A percentile compares a stretch with the other conserved stretches of the same genome.
Evolutionary conservation across 35 echinoderm and acorn worm species (phyloP).

Genomic region (Heliocidaris erythrogramma): DNA sequence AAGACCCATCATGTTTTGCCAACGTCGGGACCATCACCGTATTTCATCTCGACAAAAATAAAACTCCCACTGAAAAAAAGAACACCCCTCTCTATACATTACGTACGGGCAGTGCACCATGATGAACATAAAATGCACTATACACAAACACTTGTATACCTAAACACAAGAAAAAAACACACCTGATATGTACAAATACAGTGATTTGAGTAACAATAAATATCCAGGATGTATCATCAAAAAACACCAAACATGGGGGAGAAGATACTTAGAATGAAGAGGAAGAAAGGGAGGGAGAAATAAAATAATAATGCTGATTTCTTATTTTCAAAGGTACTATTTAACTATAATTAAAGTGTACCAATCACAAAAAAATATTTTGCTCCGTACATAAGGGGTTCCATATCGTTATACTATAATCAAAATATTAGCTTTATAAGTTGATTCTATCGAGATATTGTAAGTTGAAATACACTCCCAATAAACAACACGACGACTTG

Average conservation of each 20-base stretch:
- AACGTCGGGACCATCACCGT: background rate
- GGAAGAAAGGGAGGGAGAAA: background rate
- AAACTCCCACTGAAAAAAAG: background rate
- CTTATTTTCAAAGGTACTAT: background rate
- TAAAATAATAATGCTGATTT: background rate
- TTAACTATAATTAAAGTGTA: background rate
- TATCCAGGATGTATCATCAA: background rate
- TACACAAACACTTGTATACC: slow-evolving; percentile 33
- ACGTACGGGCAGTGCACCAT: slow-evolving; percentile 24
- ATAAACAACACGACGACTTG: too few species aligned
- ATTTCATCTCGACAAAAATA: background rate
- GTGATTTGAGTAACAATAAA: slow-evolving; percentile 39
- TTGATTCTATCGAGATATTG: too few species aligned
- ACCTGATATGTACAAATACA: slow-evolving; percentile 32
- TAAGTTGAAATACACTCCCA: too few species aligned
- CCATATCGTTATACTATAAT: too few species aligned
- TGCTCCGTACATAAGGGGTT: too few species aligned
- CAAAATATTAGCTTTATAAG: too few species aligned
- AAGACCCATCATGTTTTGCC: background rate
- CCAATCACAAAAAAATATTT: too few species aligned
- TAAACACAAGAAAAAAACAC: slow-evolving; percentile 23
- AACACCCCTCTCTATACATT: background rate
- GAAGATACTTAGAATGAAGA: background rate
- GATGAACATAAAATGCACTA: slow-evolving; percentile 26
- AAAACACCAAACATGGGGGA: background rate